Percentiles rank a stretch among this genome's conserved stretches.
Evolutionary conservation across 1,140 invertebrate genomes (phyloP).

Genomic region (Drosophila hydei): DNA sequence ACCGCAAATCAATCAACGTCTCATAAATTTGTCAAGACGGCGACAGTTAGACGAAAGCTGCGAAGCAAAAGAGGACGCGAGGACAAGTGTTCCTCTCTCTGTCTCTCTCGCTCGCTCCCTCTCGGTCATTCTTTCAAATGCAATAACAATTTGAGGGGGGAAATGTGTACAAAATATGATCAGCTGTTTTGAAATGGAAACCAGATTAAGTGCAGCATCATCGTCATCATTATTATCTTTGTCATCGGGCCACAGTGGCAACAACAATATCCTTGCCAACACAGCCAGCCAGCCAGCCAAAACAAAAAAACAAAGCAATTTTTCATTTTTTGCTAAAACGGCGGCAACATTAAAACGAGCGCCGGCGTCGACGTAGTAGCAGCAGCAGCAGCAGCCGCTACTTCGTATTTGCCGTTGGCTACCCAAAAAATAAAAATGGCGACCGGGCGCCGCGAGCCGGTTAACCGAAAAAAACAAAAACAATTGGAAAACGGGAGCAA

Average conservation of each 20-base stretch:
- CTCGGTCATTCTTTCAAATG: neutral
- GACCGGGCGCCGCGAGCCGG: conserved; percentile 43
- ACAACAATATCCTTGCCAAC: conserved; percentile 41
- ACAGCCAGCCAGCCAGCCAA: conserved; percentile 13
- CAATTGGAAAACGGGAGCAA: conserved; percentile 5
- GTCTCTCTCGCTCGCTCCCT: neutral
- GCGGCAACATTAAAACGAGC: conserved; percentile 60
- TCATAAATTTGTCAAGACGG: conserved; percentile 81
- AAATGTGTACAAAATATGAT: conserved; percentile 33
- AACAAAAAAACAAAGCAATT: conserved; percentile 78
- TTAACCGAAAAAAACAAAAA: conserved; percentile 26
- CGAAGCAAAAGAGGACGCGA: neutral
- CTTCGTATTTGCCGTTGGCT: conserved; percentile 26
- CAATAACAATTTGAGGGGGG: conserved; percentile 1
- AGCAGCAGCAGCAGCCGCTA: neutral
- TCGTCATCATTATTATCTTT: conserved; percentile 54
- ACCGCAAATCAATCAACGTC: conserved; percentile 83
- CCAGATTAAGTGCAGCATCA: conserved; percentile 78
- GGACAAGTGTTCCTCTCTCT: conserved; percentile 4
- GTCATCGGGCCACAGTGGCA: conserved; percentile 30
- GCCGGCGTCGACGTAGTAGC: conserved; percentile 26
- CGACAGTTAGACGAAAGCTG: conserved; percentile 60
- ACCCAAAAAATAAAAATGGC: conserved; percentile 55
- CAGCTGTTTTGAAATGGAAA: conserved; percentile 67
- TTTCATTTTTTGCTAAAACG: conserved; percentile 77